Conservation (phyloP, 23 tunicate species). For the Phallusia fumigata region DNA sequence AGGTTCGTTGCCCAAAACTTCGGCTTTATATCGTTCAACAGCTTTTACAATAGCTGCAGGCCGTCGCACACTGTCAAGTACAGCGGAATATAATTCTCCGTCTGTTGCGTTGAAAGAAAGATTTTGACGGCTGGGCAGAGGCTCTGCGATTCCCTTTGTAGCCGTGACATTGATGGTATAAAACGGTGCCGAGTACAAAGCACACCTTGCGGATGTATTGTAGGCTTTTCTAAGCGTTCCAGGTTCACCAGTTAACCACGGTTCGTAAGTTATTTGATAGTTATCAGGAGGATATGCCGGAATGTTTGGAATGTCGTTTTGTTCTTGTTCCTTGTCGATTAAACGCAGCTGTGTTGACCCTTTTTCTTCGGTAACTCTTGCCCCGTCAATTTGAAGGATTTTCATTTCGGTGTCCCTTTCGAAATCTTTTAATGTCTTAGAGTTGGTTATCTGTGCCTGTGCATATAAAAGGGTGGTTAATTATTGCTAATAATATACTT, state of each 20-base stretch:
- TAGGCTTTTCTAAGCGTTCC: conserved; percentile 13
- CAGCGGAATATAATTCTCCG: conserved; percentile 25
- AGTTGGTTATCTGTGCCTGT: too few species aligned
- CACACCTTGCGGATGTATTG: conserved; percentile 19
- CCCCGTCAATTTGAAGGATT: not conserved
- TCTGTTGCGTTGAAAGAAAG: not conserved
- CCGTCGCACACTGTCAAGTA: conserved; percentile 25
- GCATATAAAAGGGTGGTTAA: too few species aligned
- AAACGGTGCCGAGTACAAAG: conserved; percentile 15
- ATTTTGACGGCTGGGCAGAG: not conserved
- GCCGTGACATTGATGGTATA: not conserved
- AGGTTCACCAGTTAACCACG: conserved; percentile 1
- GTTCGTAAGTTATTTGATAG: conserved; percentile 8
- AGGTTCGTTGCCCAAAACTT: not conserved
- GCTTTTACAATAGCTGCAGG: conserved; percentile 26
- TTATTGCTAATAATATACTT: too few species aligned
- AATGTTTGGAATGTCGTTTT: not conserved
- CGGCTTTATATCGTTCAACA: conserved; percentile 8
- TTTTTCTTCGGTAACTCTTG: too few species aligned
- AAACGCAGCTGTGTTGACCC: not conserved
- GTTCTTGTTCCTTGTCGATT: not conserved
- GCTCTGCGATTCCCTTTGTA: conserved; percentile 10
- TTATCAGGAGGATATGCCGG: conserved; percentile 18
- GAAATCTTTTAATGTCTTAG: not conserved
- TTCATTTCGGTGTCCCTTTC: conserved; percentile 19